phyloP scores from a whole-genome alignment of 2,113 vertebrate genomes.

The Hemiscyllium ocellatum region DNA sequence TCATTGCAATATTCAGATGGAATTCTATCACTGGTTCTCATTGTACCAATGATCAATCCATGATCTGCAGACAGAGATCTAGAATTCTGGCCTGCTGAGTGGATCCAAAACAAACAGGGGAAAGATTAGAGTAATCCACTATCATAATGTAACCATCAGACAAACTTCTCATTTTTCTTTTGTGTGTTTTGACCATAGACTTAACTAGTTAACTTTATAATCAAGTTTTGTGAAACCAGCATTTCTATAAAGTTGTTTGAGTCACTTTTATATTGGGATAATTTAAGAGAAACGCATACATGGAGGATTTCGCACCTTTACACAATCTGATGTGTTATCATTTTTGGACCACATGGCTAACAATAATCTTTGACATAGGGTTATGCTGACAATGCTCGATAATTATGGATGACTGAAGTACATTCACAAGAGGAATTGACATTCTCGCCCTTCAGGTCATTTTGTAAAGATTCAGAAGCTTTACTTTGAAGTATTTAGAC shows the following conservation, averaged over 20 bases:
- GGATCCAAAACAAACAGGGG: not conserved
- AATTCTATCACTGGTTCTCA: not conserved
- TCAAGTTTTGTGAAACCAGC: not conserved
- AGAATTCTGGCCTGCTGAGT: slow-evolving; percentile 42
- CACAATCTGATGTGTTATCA: not conserved
- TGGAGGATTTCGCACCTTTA: not conserved
- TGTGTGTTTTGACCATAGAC: too few relatives aligned
- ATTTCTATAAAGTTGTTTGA: not conserved
- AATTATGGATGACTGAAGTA: not conserved
- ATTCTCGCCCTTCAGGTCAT: not conserved
- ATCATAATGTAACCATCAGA: not conserved
- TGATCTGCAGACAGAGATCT: slow-evolving; percentile 48
- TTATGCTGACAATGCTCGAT: not conserved
- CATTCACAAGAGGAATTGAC: not conserved
- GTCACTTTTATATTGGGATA: not conserved
- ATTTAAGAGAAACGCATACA: not conserved
- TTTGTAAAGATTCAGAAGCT: not conserved
- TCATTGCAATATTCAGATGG: not conserved
- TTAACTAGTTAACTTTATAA: not conserved
- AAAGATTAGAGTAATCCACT: not conserved
- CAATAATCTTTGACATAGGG: not conserved
- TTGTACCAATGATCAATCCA: not conserved
- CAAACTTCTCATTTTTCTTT: not conserved
- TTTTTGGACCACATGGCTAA: not conserved
- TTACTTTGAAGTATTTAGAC: not conserved